Base-by-base conservation (phyloP, 92 coral and sea anemone genomes). In the Anthopleura xanthogrammica region DNA sequence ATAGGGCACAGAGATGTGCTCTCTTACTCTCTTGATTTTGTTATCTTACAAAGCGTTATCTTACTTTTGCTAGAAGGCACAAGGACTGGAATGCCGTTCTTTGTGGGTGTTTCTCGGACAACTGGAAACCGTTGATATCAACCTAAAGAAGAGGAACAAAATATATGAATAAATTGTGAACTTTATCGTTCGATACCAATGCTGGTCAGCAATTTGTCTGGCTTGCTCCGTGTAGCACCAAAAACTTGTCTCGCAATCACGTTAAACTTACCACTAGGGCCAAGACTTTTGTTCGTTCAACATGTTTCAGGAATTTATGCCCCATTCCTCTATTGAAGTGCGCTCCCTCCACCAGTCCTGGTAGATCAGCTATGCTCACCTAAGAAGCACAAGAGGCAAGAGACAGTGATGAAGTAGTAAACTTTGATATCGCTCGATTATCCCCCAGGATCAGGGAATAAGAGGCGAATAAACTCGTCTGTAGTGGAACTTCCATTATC, bases 301-400 rank as follows among this genome's bases (percentile, higher is more conserved):
- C 84, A 76, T 95, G 98, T 76, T 94, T 94, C 16, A 95, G 96
- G 77, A 95, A 95, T 50, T 83, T 92, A 79, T 92, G 96, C 11
- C 98, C 98, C 91, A 95, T 88, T 78, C 98, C 98, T 70, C 88
- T 87, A 73, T 95, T 95, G 52, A 83, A 84, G 62, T 91, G 94
- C 1, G 98, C 98, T 68, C 98, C 98, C 85, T 95, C 98, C 56
- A 95, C 89, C 20, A 95, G 86, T 12, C 98, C 98, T 5, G 98
- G 98, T 22, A 95, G 90, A 81, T 95, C 98, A 24, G 94, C 98
- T 82, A 95, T 87, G 54, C 98, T 94, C 41, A 95, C 82, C 98
- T 95, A 85, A 52, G 16, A 29, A 52, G 36, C 41, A 24, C 94
- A 85, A 52, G 16, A 29, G 52, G 36, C 41, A 24, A 23, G 40